phyloP scores from a whole-genome alignment of 2,888 invertebrate genomes.

The Palloptera scutellata region DNA sequence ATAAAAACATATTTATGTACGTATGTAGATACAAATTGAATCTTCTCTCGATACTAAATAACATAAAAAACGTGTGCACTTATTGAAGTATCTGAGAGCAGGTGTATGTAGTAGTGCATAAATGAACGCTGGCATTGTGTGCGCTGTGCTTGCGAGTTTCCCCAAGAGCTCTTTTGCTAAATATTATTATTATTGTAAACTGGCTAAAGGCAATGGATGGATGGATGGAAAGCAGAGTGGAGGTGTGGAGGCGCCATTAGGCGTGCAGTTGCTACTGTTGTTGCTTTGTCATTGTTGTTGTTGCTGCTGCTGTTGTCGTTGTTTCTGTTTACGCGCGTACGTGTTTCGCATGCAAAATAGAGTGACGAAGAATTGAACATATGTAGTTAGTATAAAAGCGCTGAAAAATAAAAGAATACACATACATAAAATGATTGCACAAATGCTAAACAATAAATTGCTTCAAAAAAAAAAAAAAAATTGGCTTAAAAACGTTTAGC shows the following conservation, averaged over 20 bases:
- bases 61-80: too few species aligned
- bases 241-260: constrained; percentile 2
- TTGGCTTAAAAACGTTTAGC: constrained; percentile 43
- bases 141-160: too few species aligned
- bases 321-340: constrained; percentile 38
- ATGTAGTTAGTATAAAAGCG: constrained; percentile 19
- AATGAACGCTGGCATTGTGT: too few species aligned
- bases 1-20: too few species aligned
- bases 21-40: too few species aligned
- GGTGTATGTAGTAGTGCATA: too few species aligned
- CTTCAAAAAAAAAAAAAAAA: constrained; percentile 54
- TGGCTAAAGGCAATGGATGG: not conserved
- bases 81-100: too few species aligned
- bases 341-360: constrained; percentile 33
- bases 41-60: too few species aligned
- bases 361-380: too few species aligned
- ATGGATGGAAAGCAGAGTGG: not conserved
- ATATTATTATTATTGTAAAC: too few species aligned
- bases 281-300: constrained; percentile 18
- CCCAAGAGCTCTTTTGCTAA: too few species aligned
- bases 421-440: constrained; percentile 34
- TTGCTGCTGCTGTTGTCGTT: constrained; percentile 26
- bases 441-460: constrained; percentile 57
- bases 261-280: not conserved
- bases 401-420: constrained; percentile 12